Evolutionary conservation across 2,797 vertebrate species (phyloP).

Genomic region (Esox lucius): DNA sequence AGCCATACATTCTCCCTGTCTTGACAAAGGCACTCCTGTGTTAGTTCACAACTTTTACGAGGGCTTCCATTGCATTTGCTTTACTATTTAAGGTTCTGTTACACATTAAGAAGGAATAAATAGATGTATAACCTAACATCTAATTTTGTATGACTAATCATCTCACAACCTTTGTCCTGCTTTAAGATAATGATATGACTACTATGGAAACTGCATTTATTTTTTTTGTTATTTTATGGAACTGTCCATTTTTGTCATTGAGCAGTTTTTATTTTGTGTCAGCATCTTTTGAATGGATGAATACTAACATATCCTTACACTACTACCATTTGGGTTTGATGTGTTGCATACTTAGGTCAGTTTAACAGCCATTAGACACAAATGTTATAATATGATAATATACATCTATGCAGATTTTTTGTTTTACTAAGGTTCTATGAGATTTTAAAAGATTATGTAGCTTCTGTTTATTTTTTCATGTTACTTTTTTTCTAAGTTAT

Average conservation of each 20-base stretch:
- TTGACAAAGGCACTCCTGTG: background rate
- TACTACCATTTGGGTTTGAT: slow-evolving; percentile 5
- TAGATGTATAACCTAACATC: slow-evolving; percentile 21
- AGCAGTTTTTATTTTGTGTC: slow-evolving; percentile 7
- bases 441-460: slow-evolving; percentile 64
- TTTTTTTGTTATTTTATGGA: slow-evolving; percentile 7
- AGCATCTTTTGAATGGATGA: slow-evolving; percentile 10
- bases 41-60: slow-evolving; percentile 28
- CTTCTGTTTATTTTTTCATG: slow-evolving; percentile 38
- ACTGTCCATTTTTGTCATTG: slow-evolving; percentile 3
- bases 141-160: slow-evolving; percentile 17
- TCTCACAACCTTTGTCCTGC: background rate
- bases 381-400: slow-evolving; percentile 21
- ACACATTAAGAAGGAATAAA: slow-evolving; percentile 12
- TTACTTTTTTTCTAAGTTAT: slow-evolving; percentile 37
- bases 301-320: slow-evolving; percentile 15
- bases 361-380: slow-evolving; percentile 39
- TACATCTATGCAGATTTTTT: slow-evolving; percentile 71
- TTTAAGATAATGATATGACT: slow-evolving; percentile 10
- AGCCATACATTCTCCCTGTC: background rate
- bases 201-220: slow-evolving; percentile 3
- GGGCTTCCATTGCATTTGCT: slow-evolving; percentile 36
- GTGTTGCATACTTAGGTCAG: slow-evolving; percentile 20
- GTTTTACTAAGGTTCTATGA: slow-evolving; percentile 54
- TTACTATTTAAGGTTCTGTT: slow-evolving; percentile 11